These are phyloP conservation scores for Premnoplex brunnescens DNA, from an alignment of 2,797 vertebrate species.

Conservation along the genomic window DNA sequence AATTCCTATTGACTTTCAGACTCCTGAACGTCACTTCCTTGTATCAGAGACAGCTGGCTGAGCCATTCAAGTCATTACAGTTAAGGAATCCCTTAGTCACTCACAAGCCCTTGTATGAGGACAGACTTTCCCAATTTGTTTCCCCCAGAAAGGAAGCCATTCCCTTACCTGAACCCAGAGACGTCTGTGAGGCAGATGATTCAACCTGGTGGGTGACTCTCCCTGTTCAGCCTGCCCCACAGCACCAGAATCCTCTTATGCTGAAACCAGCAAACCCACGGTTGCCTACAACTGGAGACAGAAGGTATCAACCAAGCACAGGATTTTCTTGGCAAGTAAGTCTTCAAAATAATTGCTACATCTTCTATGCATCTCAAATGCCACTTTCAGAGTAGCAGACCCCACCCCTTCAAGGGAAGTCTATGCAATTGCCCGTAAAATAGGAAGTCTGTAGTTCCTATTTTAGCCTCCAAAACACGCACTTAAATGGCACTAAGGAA, in stretches of 20 bases:
- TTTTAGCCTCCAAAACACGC: background rate
- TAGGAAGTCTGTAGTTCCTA: slow-evolving; percentile 39
- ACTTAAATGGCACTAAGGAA: background rate
- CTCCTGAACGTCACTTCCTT: background rate
- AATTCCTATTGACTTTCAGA: background rate
- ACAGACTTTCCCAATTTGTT: background rate
- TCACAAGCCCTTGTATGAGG: background rate
- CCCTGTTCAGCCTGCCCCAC: background rate
- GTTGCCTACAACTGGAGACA: background rate
- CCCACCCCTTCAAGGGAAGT: background rate
- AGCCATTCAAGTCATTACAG: background rate
- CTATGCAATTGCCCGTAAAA: background rate
- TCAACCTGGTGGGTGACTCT: background rate
- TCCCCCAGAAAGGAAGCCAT: background rate
- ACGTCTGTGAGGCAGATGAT: background rate
- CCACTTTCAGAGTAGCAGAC: background rate
- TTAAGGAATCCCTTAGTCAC: background rate
- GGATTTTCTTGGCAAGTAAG: background rate
- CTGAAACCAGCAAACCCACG: background rate
- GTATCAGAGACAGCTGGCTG: background rate
- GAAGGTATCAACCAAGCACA: background rate
- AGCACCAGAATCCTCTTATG: background rate
- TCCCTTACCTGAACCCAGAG: slow-evolving; percentile 33
- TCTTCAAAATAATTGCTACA: background rate
- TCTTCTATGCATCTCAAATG: background rate